Conservation (phyloP, 2,113 vertebrate species). For the Engraulis encrasicolus region DNA sequence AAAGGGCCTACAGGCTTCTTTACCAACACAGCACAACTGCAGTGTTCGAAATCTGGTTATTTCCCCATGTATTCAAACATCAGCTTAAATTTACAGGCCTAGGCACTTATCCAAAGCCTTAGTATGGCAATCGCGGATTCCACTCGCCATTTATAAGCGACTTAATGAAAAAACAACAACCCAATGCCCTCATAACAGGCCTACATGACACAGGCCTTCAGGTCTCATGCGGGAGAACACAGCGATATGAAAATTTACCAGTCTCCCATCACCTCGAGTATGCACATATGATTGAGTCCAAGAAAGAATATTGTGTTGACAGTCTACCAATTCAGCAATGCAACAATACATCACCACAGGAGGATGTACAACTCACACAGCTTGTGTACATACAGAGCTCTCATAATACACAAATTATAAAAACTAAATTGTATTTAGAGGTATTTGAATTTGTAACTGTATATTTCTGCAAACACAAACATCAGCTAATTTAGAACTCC, state of each 20-base stretch:
- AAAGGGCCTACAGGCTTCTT: neutral
- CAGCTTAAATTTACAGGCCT: neutral
- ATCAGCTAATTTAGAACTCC: neutral
- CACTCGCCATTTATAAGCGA: neutral
- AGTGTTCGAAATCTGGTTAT: neutral
- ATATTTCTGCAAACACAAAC: neutral
- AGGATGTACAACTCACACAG: neutral
- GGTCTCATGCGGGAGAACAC: neutral
- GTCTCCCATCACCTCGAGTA: neutral
- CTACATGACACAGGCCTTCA: slow-evolving; percentile 2
- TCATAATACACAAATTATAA: neutral
- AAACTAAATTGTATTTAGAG: neutral
- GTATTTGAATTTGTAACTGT: no score
- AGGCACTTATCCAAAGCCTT: slow-evolving; percentile 7
- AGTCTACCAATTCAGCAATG: neutral
- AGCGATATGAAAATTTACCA: neutral
- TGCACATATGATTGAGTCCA: neutral
- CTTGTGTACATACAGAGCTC: neutral
- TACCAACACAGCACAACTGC: neutral
- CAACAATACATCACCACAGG: neutral
- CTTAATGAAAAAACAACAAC: neutral
- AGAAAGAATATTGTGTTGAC: neutral
- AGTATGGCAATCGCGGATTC: neutral
- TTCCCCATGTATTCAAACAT: neutral
- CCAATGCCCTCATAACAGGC: neutral